A percentile compares a stretch with the other conserved stretches of the same genome.
Evolutionary conservation across 2,797 vertebrate genomes (phyloP).

Genomic region (Danio kyathit): DNA sequence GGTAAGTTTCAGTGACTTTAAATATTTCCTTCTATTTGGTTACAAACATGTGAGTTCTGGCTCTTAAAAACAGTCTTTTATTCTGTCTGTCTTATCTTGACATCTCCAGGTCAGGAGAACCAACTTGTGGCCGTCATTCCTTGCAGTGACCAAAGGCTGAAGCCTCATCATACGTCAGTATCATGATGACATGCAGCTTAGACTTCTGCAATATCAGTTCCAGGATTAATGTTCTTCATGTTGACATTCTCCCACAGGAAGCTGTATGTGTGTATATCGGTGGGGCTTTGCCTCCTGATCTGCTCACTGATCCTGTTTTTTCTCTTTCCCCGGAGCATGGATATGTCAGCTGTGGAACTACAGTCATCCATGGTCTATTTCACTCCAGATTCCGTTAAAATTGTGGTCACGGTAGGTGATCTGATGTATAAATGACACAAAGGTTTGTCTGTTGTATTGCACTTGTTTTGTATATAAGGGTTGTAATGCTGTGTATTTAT

Average conservation of each 20-base stretch:
- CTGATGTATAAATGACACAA: neutral
- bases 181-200: constrained; percentile 5
- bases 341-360: constrained; percentile 78
- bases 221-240: neutral
- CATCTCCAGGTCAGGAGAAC: constrained; percentile 80
- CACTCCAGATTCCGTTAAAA: constrained; percentile 58
- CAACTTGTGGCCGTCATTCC: constrained; percentile 92
- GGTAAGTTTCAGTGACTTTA: constrained; percentile 68
- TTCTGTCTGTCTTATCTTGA: neutral
- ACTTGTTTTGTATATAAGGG: neutral
- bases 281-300: constrained; percentile 78
- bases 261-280: constrained; percentile 83
- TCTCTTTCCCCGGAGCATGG: constrained; percentile 87
- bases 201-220: neutral
- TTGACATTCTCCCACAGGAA: constrained; percentile 76
- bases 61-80: neutral
- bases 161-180: constrained; percentile 88
- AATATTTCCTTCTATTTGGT: neutral
- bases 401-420: constrained; percentile 82
- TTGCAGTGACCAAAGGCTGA: constrained; percentile 88
- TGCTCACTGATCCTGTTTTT: constrained; percentile 84
- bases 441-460: neutral
- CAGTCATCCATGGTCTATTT: constrained; percentile 81
- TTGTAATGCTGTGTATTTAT: constrained; percentile 20
- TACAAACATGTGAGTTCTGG: neutral